These are phyloP conservation scores for Mayetiola destructor DNA, from an alignment of 2,888 invertebrate genomes.

Conservation along the genomic window DNA sequence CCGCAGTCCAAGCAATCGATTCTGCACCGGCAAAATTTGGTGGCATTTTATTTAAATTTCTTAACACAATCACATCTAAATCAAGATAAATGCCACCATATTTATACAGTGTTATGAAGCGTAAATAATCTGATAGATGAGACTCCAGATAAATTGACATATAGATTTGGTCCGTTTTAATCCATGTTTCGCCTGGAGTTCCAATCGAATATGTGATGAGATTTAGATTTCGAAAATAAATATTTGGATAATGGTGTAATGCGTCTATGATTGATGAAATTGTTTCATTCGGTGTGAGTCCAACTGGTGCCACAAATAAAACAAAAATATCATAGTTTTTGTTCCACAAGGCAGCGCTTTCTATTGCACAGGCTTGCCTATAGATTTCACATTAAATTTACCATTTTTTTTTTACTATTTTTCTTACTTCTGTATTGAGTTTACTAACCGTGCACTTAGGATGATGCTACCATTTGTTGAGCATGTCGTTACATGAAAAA, in stretches of 20 bases:
- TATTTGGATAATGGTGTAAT: constrained; percentile 27
- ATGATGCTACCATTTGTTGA: constrained; percentile 17
- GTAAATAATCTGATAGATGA: constrained; percentile 28
- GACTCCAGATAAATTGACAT: constrained; percentile 24
- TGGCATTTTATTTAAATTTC: constrained; percentile 38
- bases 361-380: constrained; percentile 32
- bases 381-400: too few species aligned
- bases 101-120: constrained; percentile 44
- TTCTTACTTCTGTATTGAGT: too few species aligned
- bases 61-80: constrained; percentile 54
- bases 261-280: constrained; percentile 23
- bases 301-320: constrained; percentile 27
- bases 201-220: constrained; percentile 27
- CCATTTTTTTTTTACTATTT: too few species aligned
- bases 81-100: constrained; percentile 67
- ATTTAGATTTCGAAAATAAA: constrained; percentile 28
- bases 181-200: constrained; percentile 30
- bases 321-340: constrained; percentile 29
- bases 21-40: constrained; percentile 51
- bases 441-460: constrained; percentile 26
- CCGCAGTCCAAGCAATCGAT: constrained; percentile 43
- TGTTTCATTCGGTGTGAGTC: not conserved
- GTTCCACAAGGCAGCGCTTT: constrained; percentile 31
- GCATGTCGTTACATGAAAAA: constrained; percentile 35
- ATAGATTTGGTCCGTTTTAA: constrained; percentile 26